Percentiles rank a stretch among this genome's conserved stretches.
phyloP scores from a whole-genome alignment of 1,140 invertebrate genomes.

The Scaptodrosophila lebanonensis region DNA sequence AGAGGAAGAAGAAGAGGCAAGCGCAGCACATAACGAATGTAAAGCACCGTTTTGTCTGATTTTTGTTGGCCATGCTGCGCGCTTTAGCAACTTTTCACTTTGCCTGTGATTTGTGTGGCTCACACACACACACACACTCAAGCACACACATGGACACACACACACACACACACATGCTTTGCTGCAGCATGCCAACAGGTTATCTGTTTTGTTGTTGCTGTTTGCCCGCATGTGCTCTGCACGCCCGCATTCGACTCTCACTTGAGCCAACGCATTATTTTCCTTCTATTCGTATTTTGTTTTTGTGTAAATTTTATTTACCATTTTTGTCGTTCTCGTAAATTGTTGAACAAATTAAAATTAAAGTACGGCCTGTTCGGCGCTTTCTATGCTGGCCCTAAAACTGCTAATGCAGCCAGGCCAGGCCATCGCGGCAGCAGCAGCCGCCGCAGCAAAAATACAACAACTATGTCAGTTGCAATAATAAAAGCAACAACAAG shows the following conservation, averaged over 20 bases:
- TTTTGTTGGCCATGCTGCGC: no score
- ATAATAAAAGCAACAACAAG: not conserved
- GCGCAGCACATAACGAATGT: slow-evolving; percentile 38
- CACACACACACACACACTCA: slow-evolving; percentile 10
- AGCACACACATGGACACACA: slow-evolving; percentile 9
- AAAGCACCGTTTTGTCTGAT: slow-evolving; percentile 65
- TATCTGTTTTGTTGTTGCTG: slow-evolving; percentile 38
- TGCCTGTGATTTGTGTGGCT: no score
- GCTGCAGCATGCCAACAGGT: slow-evolving; percentile 44
- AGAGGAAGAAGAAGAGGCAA: not conserved
- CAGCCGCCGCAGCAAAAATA: slow-evolving; percentile 25
- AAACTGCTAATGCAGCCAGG: slow-evolving; percentile 11
- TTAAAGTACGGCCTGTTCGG: slow-evolving; percentile 55
- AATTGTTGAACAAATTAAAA: slow-evolving; percentile 63
- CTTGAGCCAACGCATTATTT: not conserved
- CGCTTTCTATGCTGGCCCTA: slow-evolving; percentile 39
- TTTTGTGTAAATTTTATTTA: slow-evolving; percentile 37
- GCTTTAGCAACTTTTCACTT: slow-evolving; percentile 47
- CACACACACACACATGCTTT: not conserved
- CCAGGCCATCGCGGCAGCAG: slow-evolving; percentile 9
- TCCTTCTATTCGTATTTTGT: no score
- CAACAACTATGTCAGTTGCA: slow-evolving; percentile 71
- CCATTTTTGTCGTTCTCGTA: no score
- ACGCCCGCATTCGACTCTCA: slow-evolving; percentile 50
- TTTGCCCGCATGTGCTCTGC: slow-evolving; percentile 48